Percentiles rank a stretch among this genome's conserved stretches.
Conservation (phyloP, 2,113 vertebrate species). For the Alaudala cheleensis region DNA sequence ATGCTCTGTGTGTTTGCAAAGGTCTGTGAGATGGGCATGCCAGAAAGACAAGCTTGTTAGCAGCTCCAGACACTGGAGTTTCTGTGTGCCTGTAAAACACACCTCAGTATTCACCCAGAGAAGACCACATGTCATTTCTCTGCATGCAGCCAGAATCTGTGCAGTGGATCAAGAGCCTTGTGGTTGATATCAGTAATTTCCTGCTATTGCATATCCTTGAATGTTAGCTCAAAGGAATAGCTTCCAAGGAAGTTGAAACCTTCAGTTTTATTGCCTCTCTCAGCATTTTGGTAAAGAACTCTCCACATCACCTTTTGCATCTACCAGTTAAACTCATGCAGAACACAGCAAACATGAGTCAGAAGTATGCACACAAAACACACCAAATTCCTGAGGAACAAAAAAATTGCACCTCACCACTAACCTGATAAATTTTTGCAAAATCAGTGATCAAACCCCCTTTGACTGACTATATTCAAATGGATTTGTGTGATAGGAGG, state of each 20-base stretch:
- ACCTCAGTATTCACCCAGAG: background rate
- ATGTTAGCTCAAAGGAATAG: background rate
- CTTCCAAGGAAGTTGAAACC: background rate
- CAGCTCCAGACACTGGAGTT: background rate
- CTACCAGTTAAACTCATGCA: background rate
- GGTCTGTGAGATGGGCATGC: background rate
- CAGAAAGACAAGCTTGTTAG: background rate
- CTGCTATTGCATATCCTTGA: background rate
- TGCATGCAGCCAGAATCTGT: background rate
- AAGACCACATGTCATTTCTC: rapidly evolving
- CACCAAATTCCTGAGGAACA: background rate
- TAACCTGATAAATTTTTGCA: background rate
- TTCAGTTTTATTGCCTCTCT: background rate
- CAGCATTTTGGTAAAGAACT: background rate
- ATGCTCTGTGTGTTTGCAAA: slow-evolving; percentile 4
- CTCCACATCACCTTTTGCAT: background rate
- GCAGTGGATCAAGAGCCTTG: background rate
- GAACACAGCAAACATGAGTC: background rate
- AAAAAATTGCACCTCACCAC: background rate
- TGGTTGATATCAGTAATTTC: background rate
- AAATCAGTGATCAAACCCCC: background rate
- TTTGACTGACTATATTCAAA: background rate
- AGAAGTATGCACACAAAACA: background rate
- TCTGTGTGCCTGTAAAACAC: background rate
- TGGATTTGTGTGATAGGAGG: background rate